A percentile compares a stretch with the other conserved stretches of the same genome.
phyloP scores from a whole-genome alignment of 2,797 vertebrate genomes.

The Neopelma chrysocephalum region DNA sequence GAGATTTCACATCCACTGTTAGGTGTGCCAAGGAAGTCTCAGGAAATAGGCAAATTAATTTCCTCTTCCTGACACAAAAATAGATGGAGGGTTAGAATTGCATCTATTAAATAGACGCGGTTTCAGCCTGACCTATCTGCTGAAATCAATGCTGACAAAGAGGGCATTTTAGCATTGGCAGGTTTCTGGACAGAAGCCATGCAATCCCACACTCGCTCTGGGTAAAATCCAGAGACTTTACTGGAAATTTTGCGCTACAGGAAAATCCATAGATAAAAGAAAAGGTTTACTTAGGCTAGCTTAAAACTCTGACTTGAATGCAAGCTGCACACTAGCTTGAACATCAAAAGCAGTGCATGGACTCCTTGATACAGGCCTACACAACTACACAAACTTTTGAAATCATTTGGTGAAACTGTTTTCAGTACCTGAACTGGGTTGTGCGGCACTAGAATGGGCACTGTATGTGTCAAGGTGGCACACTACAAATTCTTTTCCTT shows the following conservation, averaged over 20 bases:
- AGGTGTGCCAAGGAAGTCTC: neutral
- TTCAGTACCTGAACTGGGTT: neutral
- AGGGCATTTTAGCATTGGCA: neutral
- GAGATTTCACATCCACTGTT: neutral
- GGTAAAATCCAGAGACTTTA: neutral
- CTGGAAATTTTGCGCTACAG: neutral
- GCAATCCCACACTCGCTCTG: neutral
- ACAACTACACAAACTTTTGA: neutral
- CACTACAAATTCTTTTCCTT: neutral
- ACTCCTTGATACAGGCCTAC: neutral
- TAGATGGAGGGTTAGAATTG: neutral
- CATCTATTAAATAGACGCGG: neutral
- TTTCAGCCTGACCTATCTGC: neutral
- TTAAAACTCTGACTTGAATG: neutral
- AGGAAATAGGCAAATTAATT: neutral
- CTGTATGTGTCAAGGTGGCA: neutral
- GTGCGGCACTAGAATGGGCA: neutral
- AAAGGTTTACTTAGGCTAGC: neutral
- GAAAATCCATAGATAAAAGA: neutral
- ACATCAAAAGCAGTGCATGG: neutral
- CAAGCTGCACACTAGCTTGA: accelerated
- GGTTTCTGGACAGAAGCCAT: neutral
- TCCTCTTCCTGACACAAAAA: neutral
- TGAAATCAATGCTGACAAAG: neutral
- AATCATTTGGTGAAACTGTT: neutral